A percentile compares a stretch with the other conserved stretches of the same genome.
Conservation (phyloP, 2,113 vertebrate genomes). For the Oncorhynchus tshawytscha region DNA sequence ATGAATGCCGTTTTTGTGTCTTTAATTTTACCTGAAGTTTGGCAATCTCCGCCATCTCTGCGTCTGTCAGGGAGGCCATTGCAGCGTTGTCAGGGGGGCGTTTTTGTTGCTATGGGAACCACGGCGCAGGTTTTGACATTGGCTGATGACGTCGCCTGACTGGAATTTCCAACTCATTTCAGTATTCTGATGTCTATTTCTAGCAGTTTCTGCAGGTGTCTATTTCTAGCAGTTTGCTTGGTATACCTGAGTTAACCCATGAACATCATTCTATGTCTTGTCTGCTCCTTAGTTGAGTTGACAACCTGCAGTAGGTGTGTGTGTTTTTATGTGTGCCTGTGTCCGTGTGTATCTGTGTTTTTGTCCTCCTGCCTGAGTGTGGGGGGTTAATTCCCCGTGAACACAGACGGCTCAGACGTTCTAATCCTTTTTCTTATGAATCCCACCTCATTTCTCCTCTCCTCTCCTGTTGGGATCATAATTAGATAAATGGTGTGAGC, state of each 20-base stretch:
- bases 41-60: background rate
- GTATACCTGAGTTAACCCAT: too few relatives aligned
- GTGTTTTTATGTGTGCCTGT: background rate
- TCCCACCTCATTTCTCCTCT: conserved; percentile 15
- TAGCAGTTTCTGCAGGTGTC: background rate
- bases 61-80: background rate
- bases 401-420: conserved; percentile 46
- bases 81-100: background rate
- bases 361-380: background rate
- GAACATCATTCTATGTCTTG: too few relatives aligned
- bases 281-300: too few relatives aligned
- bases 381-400: conserved; percentile 32
- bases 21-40: background rate
- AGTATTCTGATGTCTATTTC: background rate
- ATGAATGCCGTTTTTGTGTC: background rate
- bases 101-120: background rate
- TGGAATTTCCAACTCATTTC: background rate
- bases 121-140: background rate
- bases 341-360: background rate
- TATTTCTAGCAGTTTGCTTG: background rate
- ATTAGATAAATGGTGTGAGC: background rate
- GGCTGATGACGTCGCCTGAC: background rate
- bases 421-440: conserved; percentile 56
- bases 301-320: background rate
- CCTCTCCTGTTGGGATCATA: background rate